Percentiles rank a stretch among this genome's conserved stretches.
Evolutionary conservation across 2,113 vertebrate genomes (phyloP).

Genomic region (Pseudopipra pipra): DNA sequence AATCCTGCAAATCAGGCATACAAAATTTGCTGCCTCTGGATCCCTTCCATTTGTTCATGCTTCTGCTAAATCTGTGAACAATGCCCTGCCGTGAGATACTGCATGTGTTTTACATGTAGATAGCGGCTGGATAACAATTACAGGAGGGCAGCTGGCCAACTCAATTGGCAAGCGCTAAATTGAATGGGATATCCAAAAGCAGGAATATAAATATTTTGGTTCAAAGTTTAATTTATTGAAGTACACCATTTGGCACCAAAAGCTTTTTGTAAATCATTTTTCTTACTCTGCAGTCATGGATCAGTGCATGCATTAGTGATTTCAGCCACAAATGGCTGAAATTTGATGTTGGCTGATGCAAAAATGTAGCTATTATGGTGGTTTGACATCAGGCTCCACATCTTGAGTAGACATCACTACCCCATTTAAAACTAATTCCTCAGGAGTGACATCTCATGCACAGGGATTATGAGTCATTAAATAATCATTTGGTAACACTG

Average conservation of each 20-base stretch:
- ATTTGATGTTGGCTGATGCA: neutral
- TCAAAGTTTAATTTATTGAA: slow-evolving; percentile 31
- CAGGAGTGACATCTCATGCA: slow-evolving; percentile 17
- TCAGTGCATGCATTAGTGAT: neutral
- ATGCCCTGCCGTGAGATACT: neutral
- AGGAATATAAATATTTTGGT: slow-evolving; percentile 33
- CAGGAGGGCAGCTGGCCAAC: neutral
- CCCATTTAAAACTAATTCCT: slow-evolving; percentile 37
- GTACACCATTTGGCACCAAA: slow-evolving; percentile 10
- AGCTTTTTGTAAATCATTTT: neutral
- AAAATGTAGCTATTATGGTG: neutral
- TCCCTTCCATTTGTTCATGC: neutral
- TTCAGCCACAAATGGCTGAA: neutral
- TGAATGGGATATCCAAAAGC: neutral
- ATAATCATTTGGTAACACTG: slow-evolving; percentile 35
- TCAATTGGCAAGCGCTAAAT: neutral
- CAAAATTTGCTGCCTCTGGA: neutral
- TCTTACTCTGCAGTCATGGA: neutral
- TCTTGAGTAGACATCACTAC: slow-evolving; percentile 14
- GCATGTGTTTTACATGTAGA: neutral
- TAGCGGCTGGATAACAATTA: neutral
- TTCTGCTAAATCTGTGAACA: neutral
- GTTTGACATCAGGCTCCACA: slow-evolving; percentile 23
- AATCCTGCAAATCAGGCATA: neutral
- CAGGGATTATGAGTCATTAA: slow-evolving; percentile 49